Evolutionary conservation across 1,140 invertebrate genomes (phyloP).

Genomic region (Monomorium pharaonis): DNA sequence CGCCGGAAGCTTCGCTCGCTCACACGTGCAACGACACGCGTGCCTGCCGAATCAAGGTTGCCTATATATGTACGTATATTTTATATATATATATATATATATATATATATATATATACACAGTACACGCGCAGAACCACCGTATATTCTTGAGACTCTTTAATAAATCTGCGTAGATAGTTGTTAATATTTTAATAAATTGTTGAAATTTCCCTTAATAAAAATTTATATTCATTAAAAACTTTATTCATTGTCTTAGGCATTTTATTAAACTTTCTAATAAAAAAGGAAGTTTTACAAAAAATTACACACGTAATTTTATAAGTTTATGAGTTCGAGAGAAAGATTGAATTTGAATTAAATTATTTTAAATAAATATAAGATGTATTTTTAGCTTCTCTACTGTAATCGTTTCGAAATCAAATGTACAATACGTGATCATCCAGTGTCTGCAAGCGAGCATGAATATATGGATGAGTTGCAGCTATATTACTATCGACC

Average conservation of each 20-base stretch:
- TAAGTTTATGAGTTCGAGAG: background rate
- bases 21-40: slow-evolving; percentile 65
- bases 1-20: slow-evolving; percentile 32
- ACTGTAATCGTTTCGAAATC: background rate
- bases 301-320: background rate
- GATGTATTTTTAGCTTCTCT: background rate
- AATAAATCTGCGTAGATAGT: background rate
- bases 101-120: background rate
- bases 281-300: background rate
- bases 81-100: no score
- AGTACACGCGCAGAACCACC: background rate
- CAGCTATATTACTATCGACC: slow-evolving; percentile 24
- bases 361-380: background rate
- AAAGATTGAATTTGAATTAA: background rate
- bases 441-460: background rate
- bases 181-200: background rate
- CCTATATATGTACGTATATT: no score
- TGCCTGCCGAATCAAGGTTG: slow-evolving; percentile 22
- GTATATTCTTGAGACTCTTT: background rate
- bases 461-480: slow-evolving; percentile 6
- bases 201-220: background rate
- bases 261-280: background rate
- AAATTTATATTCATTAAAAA: background rate
- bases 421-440: background rate
- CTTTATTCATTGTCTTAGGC: background rate